Base-by-base conservation (phyloP, 2,888 invertebrate species). In the Drosophila macrospina region DNA sequence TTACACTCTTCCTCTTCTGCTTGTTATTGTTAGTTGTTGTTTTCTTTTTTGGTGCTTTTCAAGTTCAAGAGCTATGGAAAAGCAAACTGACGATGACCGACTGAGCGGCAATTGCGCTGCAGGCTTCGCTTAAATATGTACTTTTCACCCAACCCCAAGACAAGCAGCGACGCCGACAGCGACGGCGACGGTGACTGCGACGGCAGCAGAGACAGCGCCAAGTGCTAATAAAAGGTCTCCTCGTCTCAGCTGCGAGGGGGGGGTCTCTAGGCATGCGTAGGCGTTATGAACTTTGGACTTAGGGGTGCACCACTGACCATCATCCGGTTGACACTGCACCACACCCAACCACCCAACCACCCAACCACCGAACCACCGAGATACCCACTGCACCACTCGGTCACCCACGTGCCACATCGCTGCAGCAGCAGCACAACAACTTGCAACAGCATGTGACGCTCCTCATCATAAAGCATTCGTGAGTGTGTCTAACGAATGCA, bases 11-110 rank as follows among this genome's bases (percentile, higher is more conserved):
- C 54, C 32, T 36, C 48, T 30, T 42, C 10, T 42, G 36, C 30
- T 63, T 55, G n/a, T n/a, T n/a, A n/a, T n/a, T 20, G 20, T 20
- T 3, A 20, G 5, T 50, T 42, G 4, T 47, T 59, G 5, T 42
- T 45, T 20, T 11, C 15, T 55, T 57, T 37, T 36, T 54, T 30
- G 47, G n/a, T 42, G 36, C 30, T 63, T 55, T 69, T 69, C 75
- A 78, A 72, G 76, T 79, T 81, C 77, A 86, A 80, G 77, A 79
- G 74, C 80, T 67, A 52, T 64, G 76, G 20, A 56, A 70, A 67
- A 42, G 76, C 62, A 69, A 79, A 74, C 84, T 67, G 74, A 64
- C 70, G 81, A 73, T 84, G 79, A 81, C 81, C 84, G 84, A 86
- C 88, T 86, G 86, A 88, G 84, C 71, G 67, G 69, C 57, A 68